Conservation (phyloP, 53 echinoderm and acorn worm genomes). For the Glandiceps talaboti region DNA sequence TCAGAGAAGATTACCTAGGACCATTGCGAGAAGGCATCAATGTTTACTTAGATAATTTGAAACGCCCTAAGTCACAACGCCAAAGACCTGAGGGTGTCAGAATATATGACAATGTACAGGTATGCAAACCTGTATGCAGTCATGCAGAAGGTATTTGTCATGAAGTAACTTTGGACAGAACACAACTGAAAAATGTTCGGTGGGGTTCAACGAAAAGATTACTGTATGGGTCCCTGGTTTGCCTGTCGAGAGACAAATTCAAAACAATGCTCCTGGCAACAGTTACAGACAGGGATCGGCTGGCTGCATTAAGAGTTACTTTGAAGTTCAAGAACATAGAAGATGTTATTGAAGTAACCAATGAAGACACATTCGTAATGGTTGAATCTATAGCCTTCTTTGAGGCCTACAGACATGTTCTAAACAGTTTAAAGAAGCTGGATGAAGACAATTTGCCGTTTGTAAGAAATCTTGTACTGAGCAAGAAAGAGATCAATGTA, state of each 20-base stretch:
- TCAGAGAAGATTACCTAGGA: constrained; percentile 62
- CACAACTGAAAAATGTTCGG: constrained; percentile 19
- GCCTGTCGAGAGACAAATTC: constrained; percentile 59
- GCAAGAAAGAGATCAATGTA: constrained; percentile 1
- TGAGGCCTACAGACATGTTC: constrained; percentile 81
- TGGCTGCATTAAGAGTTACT: constrained; percentile 32
- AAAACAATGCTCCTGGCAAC: constrained; percentile 37
- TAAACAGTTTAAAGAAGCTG: constrained; percentile 41
- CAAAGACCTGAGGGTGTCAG: constrained; percentile 16
- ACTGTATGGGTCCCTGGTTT: constrained; percentile 58
- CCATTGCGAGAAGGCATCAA: constrained; percentile 59
- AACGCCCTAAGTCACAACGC: neutral
- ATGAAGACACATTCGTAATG: constrained; percentile 36
- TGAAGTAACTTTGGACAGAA: constrained; percentile 27
- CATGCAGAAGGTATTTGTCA: constrained; percentile 16
- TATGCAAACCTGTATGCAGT: constrained; percentile 16
- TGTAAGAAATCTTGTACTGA: constrained; percentile 37
- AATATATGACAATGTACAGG: constrained; percentile 28
- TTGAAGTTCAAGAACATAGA: constrained; percentile 22
- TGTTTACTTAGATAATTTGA: constrained; percentile 14
- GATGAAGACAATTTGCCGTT: constrained; percentile 39
- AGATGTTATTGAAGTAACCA: neutral
- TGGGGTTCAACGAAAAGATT: constrained; percentile 70
- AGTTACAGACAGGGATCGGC: constrained; percentile 45
- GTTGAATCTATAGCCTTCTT: constrained; percentile 78